A percentile compares a stretch with the other conserved stretches of the same genome.
These are phyloP conservation scores for Hyposmocoma kahamanoa DNA, from an alignment of 1,140 invertebrate species.

Conservation along the genomic window DNA sequence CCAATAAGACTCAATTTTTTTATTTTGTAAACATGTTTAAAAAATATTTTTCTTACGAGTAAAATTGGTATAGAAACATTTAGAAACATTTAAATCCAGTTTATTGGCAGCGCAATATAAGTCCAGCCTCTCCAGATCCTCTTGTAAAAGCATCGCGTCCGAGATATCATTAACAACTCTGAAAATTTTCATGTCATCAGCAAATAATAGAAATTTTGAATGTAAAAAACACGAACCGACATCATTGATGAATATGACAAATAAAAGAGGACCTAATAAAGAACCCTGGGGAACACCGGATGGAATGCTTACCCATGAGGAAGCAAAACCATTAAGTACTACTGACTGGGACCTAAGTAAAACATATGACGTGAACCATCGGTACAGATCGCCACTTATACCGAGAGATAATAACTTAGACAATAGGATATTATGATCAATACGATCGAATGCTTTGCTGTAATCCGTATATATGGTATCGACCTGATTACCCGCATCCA, in stretches of 20 bases:
- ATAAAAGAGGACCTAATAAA: slow-evolving; percentile 1
- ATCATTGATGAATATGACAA: slow-evolving; percentile 13
- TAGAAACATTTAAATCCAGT: not conserved
- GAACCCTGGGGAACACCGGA: slow-evolving; percentile 2
- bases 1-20: not conserved
- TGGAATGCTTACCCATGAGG: slow-evolving; percentile 2
- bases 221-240: slow-evolving; percentile 12
- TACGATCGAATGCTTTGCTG: slow-evolving; percentile 27
- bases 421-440: slow-evolving; percentile 22
- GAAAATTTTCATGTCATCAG: slow-evolving; percentile 23
- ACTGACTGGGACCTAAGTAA: slow-evolving; percentile 1
- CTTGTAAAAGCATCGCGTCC: slow-evolving; percentile 8
- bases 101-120: not conserved
- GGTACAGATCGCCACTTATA: slow-evolving; percentile 13
- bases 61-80: not conserved
- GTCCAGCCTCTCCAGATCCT: slow-evolving; percentile 9
- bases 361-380: slow-evolving; percentile 22
- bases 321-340: slow-evolving; percentile 2
- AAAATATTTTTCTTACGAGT: not conserved
- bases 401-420: slow-evolving; percentile 12
- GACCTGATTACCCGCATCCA: slow-evolving; percentile 20
- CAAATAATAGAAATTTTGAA: slow-evolving; percentile 14
- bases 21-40: not conserved
- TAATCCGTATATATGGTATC: slow-evolving; percentile 36
- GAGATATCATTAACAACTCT: not conserved